Base-by-base conservation (phyloP, 2,888 invertebrate genomes). In the Drosophila acutilabella region DNA sequence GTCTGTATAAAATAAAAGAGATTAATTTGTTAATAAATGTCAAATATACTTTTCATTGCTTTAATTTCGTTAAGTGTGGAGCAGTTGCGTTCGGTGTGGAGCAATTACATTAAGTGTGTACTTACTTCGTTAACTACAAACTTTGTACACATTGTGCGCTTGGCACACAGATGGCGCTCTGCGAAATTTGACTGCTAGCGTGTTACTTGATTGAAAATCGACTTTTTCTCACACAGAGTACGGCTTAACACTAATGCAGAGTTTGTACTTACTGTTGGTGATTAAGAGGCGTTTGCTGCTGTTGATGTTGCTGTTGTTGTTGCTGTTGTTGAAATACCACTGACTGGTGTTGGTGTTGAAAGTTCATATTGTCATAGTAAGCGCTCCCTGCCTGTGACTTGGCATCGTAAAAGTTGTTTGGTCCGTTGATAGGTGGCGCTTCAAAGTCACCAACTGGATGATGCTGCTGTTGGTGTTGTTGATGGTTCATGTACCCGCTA, bases 291-390 rank as follows among this genome's bases (percentile, higher is more conserved):
- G 80, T 65, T 16, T 80, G 89, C 16, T 89, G 85, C 6, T 74
- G 78, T 1, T 84, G 89, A 5, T 81, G 88, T 26, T 75, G 88
- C 23, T 88, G 89, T 11, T 80, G 87, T 4, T 81, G 87, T n/a
- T 81, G 80, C 36, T 36, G 36, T 36, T 88, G 89, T 66, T 89
- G 87, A 62, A 89, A 87, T 4, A 80, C 76, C 8, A 77, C 86
- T 0, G 80, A 68, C n/a, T 82, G 80, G 47, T 86, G 87, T 64
- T 80, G 88, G 73, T 74, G 80, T 54, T 90, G 89, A 54, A 89
- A 88, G 70, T 81, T 88, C 81, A 89, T 89, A 50, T 90, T 90
- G 20, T 92, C 93, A 68, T 92, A 92, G 64, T 92, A 92, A 2
- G 81, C 72, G 26, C 67, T 69, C 18, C 68, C 48, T 11, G 87